Evolutionary conservation across 2,797 vertebrate genomes (phyloP).

Genomic region (Enoplosus armatus): DNA sequence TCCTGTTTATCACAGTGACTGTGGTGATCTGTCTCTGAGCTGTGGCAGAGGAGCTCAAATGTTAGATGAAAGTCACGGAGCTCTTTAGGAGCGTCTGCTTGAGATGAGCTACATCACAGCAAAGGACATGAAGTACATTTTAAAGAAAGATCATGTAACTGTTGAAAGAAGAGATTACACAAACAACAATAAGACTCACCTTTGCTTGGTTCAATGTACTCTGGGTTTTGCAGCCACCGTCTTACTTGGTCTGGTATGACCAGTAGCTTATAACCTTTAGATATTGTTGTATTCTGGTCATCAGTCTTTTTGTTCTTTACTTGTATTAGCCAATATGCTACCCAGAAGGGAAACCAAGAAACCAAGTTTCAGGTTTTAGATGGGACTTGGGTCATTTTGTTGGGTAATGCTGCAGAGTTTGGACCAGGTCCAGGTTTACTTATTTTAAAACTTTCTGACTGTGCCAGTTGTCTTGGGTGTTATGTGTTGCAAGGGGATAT

Average conservation of each 20-base stretch:
- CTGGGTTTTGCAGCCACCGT: neutral
- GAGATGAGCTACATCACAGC: neutral
- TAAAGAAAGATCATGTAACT: neutral
- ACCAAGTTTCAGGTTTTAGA: too few relatives aligned
- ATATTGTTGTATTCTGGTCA: neutral
- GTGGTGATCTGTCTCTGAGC: constrained; percentile 29
- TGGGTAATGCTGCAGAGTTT: too few relatives aligned
- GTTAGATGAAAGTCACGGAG: constrained; percentile 37
- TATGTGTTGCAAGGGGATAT: neutral
- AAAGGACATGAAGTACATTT: constrained; percentile 13
- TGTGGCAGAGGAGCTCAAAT: constrained; percentile 27
- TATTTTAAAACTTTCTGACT: neutral
- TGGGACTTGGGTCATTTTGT: too few relatives aligned
- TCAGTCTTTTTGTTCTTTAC: neutral
- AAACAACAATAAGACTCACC: neutral
- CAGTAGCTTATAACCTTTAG: neutral
- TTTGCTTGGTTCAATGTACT: neutral
- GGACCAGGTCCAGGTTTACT: neutral
- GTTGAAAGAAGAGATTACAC: neutral
- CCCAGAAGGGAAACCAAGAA: too few relatives aligned
- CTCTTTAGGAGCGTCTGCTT: constrained; percentile 18
- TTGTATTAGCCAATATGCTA: neutral
- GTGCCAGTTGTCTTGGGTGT: too few relatives aligned
- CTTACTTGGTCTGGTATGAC: neutral
- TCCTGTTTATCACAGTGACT: neutral